These are phyloP conservation scores for Trichomycterus rosablanca DNA, from an alignment of 2,113 vertebrate genomes.

Conservation along the genomic window DNA sequence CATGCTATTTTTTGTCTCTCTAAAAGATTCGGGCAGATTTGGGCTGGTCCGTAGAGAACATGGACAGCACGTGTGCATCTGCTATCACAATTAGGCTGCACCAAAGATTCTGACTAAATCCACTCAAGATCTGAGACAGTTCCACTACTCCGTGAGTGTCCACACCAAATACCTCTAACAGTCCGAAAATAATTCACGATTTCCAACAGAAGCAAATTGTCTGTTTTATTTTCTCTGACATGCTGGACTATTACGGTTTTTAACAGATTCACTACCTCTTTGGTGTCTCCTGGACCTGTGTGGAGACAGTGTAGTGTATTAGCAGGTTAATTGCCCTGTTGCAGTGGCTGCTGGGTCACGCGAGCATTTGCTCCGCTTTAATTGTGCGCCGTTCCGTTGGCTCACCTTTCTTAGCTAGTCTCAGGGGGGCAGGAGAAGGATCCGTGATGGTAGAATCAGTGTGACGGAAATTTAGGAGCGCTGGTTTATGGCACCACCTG, in stretches of 20 bases:
- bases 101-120: conserved; percentile 36
- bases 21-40: conserved; percentile 59
- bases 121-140: conserved; percentile 28
- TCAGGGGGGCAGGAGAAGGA: conserved; percentile 36
- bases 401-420: conserved; percentile 48
- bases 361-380: conserved; percentile 56
- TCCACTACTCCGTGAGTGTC: conserved; percentile 3
- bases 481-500: conserved; percentile 62
- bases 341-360: conserved; percentile 48
- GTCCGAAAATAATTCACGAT: not conserved
- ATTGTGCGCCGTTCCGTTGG: conserved; percentile 55
- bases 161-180: conserved; percentile 10
- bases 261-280: conserved; percentile 57
- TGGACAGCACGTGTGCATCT: conserved; percentile 44
- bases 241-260: no score
- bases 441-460: conserved; percentile 33
- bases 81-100: conserved; percentile 39
- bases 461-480: conserved; percentile 28
- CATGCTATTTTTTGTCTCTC: conserved; percentile 67
- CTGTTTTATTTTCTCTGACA: no score
- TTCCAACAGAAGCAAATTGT: no score
- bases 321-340: conserved; percentile 66
- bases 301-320: conserved; percentile 54
- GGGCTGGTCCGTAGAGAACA: conserved; percentile 48
- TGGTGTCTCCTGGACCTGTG: conserved; percentile 53